Percentiles rank a stretch among this genome's conserved stretches.
Evolutionary conservation across 2,888 invertebrate species (phyloP).

Genomic region (Lucinisca nassula): DNA sequence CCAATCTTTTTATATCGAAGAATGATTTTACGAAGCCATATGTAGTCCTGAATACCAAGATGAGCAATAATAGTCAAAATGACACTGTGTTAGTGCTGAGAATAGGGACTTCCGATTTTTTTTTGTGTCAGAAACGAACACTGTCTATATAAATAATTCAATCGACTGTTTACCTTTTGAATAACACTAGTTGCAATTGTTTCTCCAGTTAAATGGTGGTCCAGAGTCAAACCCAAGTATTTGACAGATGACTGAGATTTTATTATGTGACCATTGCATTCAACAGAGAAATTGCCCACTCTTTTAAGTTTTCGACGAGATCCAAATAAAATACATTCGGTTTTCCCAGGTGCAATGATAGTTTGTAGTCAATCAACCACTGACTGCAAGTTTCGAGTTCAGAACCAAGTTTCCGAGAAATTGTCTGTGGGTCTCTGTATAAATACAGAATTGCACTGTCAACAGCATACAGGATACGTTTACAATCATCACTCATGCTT

Average conservation of each 20-base stretch:
- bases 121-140: too few relatives aligned
- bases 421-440: not conserved
- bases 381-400: not conserved
- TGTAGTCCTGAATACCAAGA: too few relatives aligned
- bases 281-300: too few relatives aligned
- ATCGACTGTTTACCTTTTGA: not conserved
- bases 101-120: too few relatives aligned
- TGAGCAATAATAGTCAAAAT: too few relatives aligned
- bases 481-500: not conserved
- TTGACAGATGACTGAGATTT: too few relatives aligned
- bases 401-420: not conserved
- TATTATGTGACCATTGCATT: too few relatives aligned
- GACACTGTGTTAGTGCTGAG: too few relatives aligned
- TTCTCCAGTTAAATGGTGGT: not conserved
- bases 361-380: not conserved
- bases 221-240: not conserved
- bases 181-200: not conserved
- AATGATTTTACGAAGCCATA: too few relatives aligned
- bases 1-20: too few relatives aligned
- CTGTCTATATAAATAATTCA: too few relatives aligned
- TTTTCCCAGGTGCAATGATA: not conserved
- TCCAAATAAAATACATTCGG: not conserved
- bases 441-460: slow-evolving; percentile 1
- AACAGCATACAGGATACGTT: not conserved
- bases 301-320: not conserved